phyloP scores from a whole-genome alignment of 2,888 invertebrate genomes.

The Spisula solida region DNA sequence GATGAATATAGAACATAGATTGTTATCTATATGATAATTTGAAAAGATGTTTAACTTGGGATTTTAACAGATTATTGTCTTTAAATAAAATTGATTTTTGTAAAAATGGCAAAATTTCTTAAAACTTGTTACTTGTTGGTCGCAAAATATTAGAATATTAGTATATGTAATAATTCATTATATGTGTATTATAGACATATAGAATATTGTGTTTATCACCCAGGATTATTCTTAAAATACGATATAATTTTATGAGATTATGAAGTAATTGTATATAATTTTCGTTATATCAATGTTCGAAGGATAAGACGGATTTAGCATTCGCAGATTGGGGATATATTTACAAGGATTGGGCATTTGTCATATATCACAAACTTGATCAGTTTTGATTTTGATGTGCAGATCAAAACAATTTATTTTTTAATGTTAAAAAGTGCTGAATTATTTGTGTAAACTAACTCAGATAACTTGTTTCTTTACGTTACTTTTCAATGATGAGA shows the following conservation, averaged over 20 bases:
- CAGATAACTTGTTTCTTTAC: no score
- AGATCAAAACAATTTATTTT: no score
- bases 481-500: no score
- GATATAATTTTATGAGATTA: background rate
- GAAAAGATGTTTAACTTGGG: constrained; percentile 1
- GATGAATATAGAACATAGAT: constrained; percentile 1
- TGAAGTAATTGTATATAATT: background rate
- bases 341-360: no score
- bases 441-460: no score
- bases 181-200: background rate
- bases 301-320: constrained; percentile 1
- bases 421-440: no score
- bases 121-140: background rate
- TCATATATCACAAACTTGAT: no score
- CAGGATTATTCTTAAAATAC: background rate
- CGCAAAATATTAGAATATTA: background rate
- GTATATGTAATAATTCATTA: background rate
- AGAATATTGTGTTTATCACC: background rate
- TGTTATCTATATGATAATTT: background rate
- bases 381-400: no score
- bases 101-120: background rate
- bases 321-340: background rate
- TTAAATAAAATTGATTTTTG: constrained; percentile 15
- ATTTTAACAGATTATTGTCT: constrained; percentile 12
- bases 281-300: background rate